Evolutionary conservation across 2,888 invertebrate genomes (phyloP).

Genomic region (Podabrus alpinus): DNA sequence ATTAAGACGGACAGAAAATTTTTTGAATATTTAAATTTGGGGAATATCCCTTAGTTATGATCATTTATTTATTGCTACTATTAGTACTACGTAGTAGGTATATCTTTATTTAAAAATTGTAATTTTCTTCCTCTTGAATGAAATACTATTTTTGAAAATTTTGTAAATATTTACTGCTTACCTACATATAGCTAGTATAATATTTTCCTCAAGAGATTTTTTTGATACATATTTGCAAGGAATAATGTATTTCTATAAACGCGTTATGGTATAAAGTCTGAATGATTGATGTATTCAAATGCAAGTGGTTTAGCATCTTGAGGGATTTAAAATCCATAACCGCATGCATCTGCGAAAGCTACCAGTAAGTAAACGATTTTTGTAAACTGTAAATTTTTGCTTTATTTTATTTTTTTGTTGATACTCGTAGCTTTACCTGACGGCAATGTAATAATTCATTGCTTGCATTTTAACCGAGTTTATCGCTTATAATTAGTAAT

Average conservation of each 20-base stretch:
- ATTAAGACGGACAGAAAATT: too few species aligned
- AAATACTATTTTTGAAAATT: not conserved
- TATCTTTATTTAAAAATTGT: not conserved
- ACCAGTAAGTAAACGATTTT: not conserved
- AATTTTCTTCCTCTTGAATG: not conserved
- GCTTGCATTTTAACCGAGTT: not conserved
- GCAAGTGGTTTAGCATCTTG: not conserved
- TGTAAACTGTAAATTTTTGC: not conserved
- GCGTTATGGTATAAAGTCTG: not conserved
- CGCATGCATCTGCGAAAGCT: not conserved
- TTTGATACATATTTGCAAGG: not conserved
- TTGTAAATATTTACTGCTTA: not conserved
- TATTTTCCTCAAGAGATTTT: not conserved
- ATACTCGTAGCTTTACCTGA: not conserved
- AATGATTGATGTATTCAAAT: not conserved
- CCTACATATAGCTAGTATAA: not conserved
- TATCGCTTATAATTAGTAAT: not conserved
- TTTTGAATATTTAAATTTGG: too few species aligned
- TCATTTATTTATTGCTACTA: too few species aligned
- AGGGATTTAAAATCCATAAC: not conserved
- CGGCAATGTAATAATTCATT: not conserved
- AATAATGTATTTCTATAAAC: not conserved
- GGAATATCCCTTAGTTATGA: too few species aligned
- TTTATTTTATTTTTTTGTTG: not conserved
- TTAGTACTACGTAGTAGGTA: too few species aligned